A percentile compares a stretch with the other conserved stretches of the same genome.
These are phyloP conservation scores for Eucidaris tribuloides DNA, from an alignment of 35 echinoderm and acorn worm genomes.

Conservation along the genomic window DNA sequence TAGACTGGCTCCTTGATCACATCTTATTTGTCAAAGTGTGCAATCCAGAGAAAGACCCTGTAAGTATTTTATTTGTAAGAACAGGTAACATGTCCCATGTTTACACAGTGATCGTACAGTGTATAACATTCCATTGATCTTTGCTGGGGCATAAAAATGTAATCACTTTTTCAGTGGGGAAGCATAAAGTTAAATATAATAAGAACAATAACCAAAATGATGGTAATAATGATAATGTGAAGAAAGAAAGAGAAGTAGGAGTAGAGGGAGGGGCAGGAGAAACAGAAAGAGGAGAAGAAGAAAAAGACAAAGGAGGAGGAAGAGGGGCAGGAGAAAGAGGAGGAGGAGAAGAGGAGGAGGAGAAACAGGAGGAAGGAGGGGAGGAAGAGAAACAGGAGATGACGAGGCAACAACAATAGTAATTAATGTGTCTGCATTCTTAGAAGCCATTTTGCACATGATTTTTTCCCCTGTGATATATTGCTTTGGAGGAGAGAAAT, in stretches of 20 bases:
- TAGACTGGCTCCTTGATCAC: constrained; percentile 97
- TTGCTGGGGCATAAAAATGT: too few relatives aligned
- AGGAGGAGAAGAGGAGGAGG: not conserved
- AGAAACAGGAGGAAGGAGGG: not conserved
- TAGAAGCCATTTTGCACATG: too few relatives aligned
- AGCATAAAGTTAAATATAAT: not conserved
- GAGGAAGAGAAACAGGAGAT: not conserved
- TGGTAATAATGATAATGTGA: not conserved
- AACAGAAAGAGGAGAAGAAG: not conserved
- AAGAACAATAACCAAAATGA: not conserved
- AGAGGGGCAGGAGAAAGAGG: not conserved
- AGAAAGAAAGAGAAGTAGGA: not conserved
- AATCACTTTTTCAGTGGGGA: too few relatives aligned
- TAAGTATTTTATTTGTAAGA: constrained; percentile 55
- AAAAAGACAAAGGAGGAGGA: not conserved
- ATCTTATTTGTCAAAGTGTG: constrained; percentile 94
- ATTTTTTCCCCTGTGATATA: too few relatives aligned
- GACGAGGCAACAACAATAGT: too few relatives aligned
- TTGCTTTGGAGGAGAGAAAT: too few relatives aligned
- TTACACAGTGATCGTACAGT: too few relatives aligned
- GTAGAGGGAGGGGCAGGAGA: not conserved
- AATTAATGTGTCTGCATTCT: too few relatives aligned
- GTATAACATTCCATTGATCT: too few relatives aligned
- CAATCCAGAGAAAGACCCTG: constrained; percentile 95
- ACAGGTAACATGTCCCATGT: too few relatives aligned